Percentiles rank a stretch among this genome's conserved stretches.
phyloP scores from a whole-genome alignment of 2,797 vertebrate species.

The Hafferia zeledoni region DNA sequence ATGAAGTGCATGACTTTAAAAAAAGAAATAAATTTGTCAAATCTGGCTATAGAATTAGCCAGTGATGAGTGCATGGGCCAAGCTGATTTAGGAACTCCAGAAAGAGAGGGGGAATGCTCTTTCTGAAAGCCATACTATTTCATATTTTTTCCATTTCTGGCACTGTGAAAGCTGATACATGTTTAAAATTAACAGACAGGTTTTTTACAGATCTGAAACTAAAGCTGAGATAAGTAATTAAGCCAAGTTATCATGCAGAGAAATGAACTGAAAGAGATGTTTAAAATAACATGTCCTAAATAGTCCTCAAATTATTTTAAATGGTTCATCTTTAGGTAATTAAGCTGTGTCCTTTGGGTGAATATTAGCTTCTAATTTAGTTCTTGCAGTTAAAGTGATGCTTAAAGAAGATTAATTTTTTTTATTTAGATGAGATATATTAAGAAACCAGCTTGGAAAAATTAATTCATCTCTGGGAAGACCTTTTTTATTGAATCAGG shows the following conservation, averaged over 20 bases:
- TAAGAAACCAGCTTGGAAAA: not conserved
- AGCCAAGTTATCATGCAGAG: conserved; percentile 22
- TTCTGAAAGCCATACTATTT: not conserved
- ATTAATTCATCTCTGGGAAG: not conserved
- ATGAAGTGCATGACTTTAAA: not conserved
- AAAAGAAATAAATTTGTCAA: not conserved
- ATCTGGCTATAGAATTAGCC: not conserved
- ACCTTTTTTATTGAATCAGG: not conserved
- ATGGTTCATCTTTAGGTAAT: conserved; percentile 33
- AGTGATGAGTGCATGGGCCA: not conserved
- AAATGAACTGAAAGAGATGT: conserved; percentile 1
- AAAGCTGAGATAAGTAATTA: conserved; percentile 49
- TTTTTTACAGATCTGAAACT: conserved; percentile 21
- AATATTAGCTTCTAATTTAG: not conserved
- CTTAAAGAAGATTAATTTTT: conserved; percentile 4
- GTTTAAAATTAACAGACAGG: not conserved
- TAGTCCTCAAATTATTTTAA: conserved; percentile 26
- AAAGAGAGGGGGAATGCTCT: not conserved
- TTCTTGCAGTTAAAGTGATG: not conserved
- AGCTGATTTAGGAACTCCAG: not conserved
- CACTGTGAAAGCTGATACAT: not conserved
- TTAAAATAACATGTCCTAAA: conserved; percentile 47
- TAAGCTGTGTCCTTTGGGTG: conserved; percentile 12
- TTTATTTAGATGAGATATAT: not conserved
- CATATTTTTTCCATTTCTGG: conserved; percentile 11